Evolutionary conservation across 1,140 invertebrate genomes (phyloP).

Genomic region (Pomphorhynchus laevis): DNA sequence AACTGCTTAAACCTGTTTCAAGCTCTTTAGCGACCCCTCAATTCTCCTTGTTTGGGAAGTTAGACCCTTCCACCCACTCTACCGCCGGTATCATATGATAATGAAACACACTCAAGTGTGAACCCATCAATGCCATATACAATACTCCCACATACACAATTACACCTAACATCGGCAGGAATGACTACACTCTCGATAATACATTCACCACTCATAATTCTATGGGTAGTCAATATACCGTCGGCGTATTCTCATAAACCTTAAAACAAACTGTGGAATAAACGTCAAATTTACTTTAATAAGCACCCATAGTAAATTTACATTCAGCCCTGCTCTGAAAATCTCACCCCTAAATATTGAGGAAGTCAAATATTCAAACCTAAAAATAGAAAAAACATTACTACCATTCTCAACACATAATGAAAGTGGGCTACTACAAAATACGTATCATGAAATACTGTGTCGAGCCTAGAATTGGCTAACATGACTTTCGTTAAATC

Average conservation of each 20-base stretch:
- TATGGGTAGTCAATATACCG: constrained; percentile 35
- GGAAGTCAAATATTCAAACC: constrained; percentile 23
- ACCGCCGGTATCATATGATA: too few species aligned
- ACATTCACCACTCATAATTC: too few species aligned
- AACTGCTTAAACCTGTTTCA: too few species aligned
- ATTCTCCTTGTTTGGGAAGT: too few species aligned
- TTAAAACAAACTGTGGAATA: constrained; percentile 36
- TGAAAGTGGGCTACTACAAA: constrained; percentile 39
- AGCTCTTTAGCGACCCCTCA: too few species aligned
- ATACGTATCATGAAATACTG: constrained; percentile 33
- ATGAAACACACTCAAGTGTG: too few species aligned
- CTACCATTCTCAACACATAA: constrained; percentile 22
- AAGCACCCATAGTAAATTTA: constrained; percentile 11
- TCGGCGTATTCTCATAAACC: constrained; percentile 32
- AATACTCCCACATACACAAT: too few species aligned
- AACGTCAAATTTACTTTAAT: constrained; percentile 31
- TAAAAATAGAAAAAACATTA: constrained; percentile 31
- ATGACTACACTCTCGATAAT: too few species aligned
- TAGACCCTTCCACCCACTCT: too few species aligned
- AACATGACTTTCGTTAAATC: constrained; percentile 24
- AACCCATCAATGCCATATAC: too few species aligned
- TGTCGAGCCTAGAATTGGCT: constrained; percentile 33
- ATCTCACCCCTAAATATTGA: constrained; percentile 25
- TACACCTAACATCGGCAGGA: too few species aligned
- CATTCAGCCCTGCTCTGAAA: neutral